A percentile compares a stretch with the other conserved stretches of the same genome.
Conservation (phyloP, 2,113 vertebrate genomes). For the Pelusios castaneus region DNA sequence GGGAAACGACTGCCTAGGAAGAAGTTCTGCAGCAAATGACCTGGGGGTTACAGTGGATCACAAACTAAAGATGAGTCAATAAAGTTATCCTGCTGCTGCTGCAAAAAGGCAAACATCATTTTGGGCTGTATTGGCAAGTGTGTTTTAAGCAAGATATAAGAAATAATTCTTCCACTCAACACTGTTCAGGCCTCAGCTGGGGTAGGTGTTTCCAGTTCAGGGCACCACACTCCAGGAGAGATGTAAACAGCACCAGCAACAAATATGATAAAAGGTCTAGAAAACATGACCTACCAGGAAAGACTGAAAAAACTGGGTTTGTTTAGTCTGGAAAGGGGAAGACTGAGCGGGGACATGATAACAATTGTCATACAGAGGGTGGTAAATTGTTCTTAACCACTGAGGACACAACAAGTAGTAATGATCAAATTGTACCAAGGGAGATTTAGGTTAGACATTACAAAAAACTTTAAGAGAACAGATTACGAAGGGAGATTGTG, state of each 20-base stretch:
- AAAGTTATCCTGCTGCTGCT: no score
- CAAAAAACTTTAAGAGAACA: neutral
- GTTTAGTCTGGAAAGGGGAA: neutral
- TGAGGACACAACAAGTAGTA: neutral
- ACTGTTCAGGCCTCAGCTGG: neutral
- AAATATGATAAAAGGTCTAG: neutral
- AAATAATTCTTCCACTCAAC: neutral
- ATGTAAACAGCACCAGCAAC: neutral
- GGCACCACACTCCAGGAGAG: neutral
- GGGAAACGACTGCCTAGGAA: no score
- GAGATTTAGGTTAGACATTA: neutral
- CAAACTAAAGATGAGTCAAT: no score
- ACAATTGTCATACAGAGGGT: neutral
- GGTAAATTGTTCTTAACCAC: neutral
- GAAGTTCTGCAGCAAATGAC: no score
- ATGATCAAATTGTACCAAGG: neutral
- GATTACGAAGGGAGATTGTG: neutral
- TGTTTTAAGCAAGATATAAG: no score
- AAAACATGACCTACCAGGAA: neutral
- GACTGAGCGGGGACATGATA: neutral
- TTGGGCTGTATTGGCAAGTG: no score
- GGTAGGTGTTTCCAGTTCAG: neutral
- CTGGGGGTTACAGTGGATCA: no score
- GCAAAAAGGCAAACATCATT: no score
- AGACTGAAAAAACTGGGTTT: neutral